Evolutionary conservation across 2,888 invertebrate species (phyloP).

Genomic region (Drosophila prostipennis): DNA sequence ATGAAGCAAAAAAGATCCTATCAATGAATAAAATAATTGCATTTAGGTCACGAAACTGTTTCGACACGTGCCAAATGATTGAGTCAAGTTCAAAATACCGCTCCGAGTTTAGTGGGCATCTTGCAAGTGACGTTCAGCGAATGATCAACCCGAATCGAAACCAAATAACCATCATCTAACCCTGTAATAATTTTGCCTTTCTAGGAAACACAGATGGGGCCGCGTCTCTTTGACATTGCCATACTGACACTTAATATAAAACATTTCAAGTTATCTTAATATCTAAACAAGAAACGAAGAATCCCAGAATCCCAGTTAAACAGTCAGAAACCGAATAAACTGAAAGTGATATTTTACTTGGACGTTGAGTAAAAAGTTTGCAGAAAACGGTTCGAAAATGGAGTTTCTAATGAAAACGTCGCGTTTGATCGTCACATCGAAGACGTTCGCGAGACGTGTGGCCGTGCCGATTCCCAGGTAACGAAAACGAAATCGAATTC

Average conservation of each 20-base stretch:
- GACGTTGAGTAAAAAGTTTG: constrained; percentile 1
- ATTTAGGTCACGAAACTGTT: constrained; percentile 24
- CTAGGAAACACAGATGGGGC: constrained; percentile 82
- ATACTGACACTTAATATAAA: constrained; percentile 81
- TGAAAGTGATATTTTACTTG: constrained; percentile 30
- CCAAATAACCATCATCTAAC: constrained; percentile 26
- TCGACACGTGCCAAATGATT: constrained; percentile 50
- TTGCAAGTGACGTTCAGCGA: constrained; percentile 58
- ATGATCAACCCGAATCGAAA: not conserved
- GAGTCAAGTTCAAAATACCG: constrained; percentile 1
- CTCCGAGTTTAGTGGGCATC: constrained; percentile 17
- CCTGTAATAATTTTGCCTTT: constrained; percentile 55
- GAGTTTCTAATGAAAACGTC: constrained; percentile 84
- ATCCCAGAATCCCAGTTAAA: constrained; percentile 21
- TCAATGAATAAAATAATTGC: constrained; percentile 18
- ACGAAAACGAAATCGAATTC: constrained; percentile 30
- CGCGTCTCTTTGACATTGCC: constrained; percentile 82
- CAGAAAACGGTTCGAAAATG: constrained; percentile 70
- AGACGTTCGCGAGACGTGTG: constrained; percentile 83
- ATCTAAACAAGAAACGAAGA: constrained; percentile 26
- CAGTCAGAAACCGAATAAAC: constrained; percentile 5
- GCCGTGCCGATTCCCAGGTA: constrained; percentile 84
- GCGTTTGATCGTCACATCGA: constrained; percentile 82
- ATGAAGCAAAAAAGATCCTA: constrained; percentile 21
- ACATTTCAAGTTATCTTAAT: constrained; percentile 59